A percentile compares a stretch with the other conserved stretches of the same genome.
These are phyloP conservation scores for Choreutis nemorana DNA, from an alignment of 2,888 invertebrate genomes.

Conservation along the genomic window DNA sequence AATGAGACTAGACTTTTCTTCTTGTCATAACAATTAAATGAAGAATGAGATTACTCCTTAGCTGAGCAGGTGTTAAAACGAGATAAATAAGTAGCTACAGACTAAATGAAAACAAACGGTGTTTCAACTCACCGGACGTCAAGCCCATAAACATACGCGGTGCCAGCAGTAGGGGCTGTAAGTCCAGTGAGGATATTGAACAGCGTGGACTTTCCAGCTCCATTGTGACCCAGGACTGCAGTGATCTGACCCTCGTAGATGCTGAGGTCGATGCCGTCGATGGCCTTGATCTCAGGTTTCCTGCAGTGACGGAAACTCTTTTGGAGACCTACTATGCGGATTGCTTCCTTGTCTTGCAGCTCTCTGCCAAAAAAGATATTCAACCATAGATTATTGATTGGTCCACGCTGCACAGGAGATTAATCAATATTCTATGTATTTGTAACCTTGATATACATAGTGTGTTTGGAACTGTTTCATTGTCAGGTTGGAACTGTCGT, in stretches of 20 bases:
- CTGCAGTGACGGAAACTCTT: conserved; percentile 77
- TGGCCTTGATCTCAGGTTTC: conserved; percentile 73
- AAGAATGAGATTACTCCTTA: no score
- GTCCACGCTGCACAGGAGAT: no score
- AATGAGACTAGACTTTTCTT: no score
- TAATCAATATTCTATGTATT: no score
- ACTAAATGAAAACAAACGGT: background rate
- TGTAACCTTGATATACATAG: no score
- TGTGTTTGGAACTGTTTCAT: no score
- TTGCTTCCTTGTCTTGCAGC: conserved; percentile 77
- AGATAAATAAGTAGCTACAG: background rate
- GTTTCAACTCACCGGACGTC: conserved; percentile 67
- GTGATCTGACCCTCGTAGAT: conserved; percentile 89
- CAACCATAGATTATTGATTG: no score
- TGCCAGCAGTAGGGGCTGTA: conserved; percentile 77
- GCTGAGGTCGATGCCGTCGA: conserved; percentile 80
- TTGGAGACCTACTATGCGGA: conserved; percentile 75
- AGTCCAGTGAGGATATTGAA: conserved; percentile 86
- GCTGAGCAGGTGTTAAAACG: no score
- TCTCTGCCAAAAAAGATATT: conserved; percentile 55
- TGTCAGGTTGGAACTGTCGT: no score
- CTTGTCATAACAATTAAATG: no score
- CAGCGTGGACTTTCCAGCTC: conserved; percentile 87
- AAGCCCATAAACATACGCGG: conserved; percentile 77
- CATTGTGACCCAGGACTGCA: conserved; percentile 85